A percentile compares a stretch with the other conserved stretches of the same genome.
phyloP scores from a whole-genome alignment of 2,888 invertebrate species.

The Coleophora flavipennella region DNA sequence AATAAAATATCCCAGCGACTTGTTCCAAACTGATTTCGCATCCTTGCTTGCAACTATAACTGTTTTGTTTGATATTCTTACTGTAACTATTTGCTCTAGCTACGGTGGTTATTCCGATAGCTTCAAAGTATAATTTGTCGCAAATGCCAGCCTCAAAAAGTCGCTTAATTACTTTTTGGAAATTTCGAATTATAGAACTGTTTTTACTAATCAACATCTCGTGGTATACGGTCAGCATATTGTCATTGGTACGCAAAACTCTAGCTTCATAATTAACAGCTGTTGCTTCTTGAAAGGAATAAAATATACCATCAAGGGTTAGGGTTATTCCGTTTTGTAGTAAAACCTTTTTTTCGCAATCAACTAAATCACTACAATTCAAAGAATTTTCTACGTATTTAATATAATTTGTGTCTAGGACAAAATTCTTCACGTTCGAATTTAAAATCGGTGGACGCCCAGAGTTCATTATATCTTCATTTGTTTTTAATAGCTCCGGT shows the following conservation, averaged over 20 bases:
- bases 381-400: constrained; percentile 30
- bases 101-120: constrained; percentile 36
- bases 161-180: constrained; percentile 26
- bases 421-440: constrained; percentile 30
- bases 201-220: constrained; percentile 45
- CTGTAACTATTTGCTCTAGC: constrained; percentile 31
- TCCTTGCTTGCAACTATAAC: constrained; percentile 44
- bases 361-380: constrained; percentile 29
- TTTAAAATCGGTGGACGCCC: constrained; percentile 30
- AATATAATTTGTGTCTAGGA: constrained; percentile 31
- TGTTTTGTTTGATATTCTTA: constrained; percentile 33
- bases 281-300: constrained; percentile 33
- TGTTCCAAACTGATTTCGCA: constrained; percentile 41
- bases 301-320: constrained; percentile 30
- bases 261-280: constrained; percentile 42
- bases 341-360: constrained; percentile 29
- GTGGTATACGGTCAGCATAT: constrained; percentile 38
- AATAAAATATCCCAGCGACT: constrained; percentile 36
- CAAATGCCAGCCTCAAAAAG: constrained; percentile 51
- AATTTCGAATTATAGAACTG: constrained; percentile 23
- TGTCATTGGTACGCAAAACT: constrained; percentile 31
- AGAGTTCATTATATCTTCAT: constrained; percentile 36
- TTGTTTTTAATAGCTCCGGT: constrained; percentile 32
- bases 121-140: constrained; percentile 32
- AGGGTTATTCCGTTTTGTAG: constrained; percentile 36